Evolutionary conservation across 2,113 vertebrate genomes (phyloP).

Genomic region (Lycaon pictus): DNA sequence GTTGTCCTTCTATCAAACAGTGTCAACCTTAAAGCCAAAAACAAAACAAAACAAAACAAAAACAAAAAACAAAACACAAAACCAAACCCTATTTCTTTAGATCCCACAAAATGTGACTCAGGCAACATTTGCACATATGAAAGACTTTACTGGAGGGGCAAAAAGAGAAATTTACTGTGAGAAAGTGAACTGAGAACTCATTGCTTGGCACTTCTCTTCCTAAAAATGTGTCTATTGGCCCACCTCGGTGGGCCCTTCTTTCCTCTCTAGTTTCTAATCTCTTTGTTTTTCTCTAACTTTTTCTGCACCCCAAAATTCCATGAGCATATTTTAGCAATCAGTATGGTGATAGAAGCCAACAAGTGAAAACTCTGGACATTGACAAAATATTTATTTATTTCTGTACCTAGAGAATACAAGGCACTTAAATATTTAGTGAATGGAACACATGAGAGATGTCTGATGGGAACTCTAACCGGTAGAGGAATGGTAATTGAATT

Average conservation of each 20-base stretch:
- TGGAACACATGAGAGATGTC: background rate
- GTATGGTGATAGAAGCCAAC: background rate
- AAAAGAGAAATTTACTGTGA: background rate
- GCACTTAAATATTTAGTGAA: slow-evolving; percentile 13
- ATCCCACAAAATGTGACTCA: background rate
- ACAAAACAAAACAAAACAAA: too few relatives aligned
- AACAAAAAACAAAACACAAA: background rate
- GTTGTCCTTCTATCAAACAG: background rate
- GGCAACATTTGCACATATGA: background rate
- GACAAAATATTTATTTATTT: too few relatives aligned
- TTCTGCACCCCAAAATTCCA: background rate
- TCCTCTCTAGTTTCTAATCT: background rate
- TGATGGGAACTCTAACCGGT: background rate
- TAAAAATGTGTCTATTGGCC: background rate
- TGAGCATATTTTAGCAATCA: background rate
- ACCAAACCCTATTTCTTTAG: background rate
- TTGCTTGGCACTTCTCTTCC: background rate
- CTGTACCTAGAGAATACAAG: background rate
- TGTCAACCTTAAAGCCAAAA: background rate
- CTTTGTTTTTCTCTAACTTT: background rate
- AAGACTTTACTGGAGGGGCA: background rate
- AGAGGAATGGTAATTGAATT: background rate
- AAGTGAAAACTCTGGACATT: background rate
- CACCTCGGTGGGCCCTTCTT: background rate
- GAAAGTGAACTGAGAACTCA: background rate